Percentiles rank a stretch among this genome's conserved stretches.
Evolutionary conservation across 1,140 invertebrate species (phyloP).

Genomic region (Diabrotica virgifera): DNA sequence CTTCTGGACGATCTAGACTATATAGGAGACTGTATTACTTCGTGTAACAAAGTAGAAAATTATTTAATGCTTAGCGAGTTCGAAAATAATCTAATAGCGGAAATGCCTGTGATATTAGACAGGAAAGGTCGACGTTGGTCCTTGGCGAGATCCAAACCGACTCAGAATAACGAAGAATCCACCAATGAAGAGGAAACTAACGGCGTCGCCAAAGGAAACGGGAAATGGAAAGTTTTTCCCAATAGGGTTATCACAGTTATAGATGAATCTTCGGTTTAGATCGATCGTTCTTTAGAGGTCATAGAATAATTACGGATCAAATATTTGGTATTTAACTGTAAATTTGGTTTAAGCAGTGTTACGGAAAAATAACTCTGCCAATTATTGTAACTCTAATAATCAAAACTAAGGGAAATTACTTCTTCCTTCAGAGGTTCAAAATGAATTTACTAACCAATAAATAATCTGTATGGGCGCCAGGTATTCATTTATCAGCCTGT

Average conservation of each 20-base stretch:
- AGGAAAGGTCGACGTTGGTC: conserved; percentile 67
- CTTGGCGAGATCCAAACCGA: conserved; percentile 50
- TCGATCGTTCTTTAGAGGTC: background rate
- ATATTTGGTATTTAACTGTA: too few relatives aligned
- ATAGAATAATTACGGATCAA: too few relatives aligned
- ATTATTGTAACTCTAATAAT: too few relatives aligned
- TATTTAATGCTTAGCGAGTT: conserved; percentile 84
- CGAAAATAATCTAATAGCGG: conserved; percentile 80
- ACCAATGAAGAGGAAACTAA: conserved; percentile 30
- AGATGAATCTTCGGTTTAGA: conserved; percentile 63
- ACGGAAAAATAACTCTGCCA: too few relatives aligned
- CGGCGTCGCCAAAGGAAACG: conserved; percentile 19
- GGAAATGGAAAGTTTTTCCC: conserved; percentile 41
- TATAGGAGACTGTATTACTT: conserved; percentile 82
- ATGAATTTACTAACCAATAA: too few relatives aligned
- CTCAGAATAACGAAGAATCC: conserved; percentile 34
- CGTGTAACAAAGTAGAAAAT: conserved; percentile 85
- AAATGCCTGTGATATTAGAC: conserved; percentile 70
- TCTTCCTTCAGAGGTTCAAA: too few relatives aligned
- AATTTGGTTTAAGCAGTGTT: too few relatives aligned
- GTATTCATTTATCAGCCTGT: too few relatives aligned
- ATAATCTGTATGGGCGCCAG: too few relatives aligned
- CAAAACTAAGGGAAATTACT: too few relatives aligned
- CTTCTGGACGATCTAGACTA: conserved; percentile 77
- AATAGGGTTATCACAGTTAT: conserved; percentile 70